These are phyloP conservation scores for Catharus fuscescens DNA, from an alignment of 2,113 vertebrate species.

Conservation along the genomic window DNA sequence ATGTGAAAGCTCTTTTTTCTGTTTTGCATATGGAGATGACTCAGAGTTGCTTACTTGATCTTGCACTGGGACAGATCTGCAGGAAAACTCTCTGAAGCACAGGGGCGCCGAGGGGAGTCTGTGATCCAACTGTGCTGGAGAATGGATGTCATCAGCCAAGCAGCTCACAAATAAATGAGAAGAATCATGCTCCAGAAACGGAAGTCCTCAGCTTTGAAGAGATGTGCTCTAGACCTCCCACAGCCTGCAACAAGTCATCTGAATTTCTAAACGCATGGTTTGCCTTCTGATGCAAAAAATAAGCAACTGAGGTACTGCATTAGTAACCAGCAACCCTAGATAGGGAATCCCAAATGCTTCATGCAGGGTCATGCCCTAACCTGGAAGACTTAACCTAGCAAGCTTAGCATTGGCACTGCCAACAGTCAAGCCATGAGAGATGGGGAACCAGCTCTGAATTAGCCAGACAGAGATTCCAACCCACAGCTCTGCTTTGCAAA, in stretches of 20 bases:
- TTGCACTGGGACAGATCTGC: neutral
- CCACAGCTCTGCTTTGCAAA: neutral
- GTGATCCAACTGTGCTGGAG: neutral
- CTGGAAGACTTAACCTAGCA: neutral
- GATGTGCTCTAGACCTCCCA: neutral
- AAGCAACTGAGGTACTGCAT: neutral
- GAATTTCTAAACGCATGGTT: neutral
- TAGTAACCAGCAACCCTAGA: neutral
- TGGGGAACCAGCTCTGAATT: neutral
- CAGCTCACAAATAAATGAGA: neutral
- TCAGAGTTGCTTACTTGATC: neutral
- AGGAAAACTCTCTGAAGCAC: neutral
- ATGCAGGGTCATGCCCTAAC: neutral
- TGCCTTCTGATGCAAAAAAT: neutral
- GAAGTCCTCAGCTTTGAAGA: neutral
- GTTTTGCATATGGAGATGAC: neutral
- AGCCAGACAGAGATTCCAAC: neutral
- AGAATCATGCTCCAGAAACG: neutral
- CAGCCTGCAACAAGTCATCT: neutral
- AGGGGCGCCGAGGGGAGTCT: fast-evolving
- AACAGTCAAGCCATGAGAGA: fast-evolving
- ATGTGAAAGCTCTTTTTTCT: neutral
- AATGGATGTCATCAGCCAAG: neutral
- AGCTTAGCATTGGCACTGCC: fast-evolving
- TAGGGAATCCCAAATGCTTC: fast-evolving